Evolutionary conservation across 2,113 vertebrate genomes (phyloP), one percentile per base, ranked within the genome.

Genomic region (Delphinapterus leucas): DNA sequence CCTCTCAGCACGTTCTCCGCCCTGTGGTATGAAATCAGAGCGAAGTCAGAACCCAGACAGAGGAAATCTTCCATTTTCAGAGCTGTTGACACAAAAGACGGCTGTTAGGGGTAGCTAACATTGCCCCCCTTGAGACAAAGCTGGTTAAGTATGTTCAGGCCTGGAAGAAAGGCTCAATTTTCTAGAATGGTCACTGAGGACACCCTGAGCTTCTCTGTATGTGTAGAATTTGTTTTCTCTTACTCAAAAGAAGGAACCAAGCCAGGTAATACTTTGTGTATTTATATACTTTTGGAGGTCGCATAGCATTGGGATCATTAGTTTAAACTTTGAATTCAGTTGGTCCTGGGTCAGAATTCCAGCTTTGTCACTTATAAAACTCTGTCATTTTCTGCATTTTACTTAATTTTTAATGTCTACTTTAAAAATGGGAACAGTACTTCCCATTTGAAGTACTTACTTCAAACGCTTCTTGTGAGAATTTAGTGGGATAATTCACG

Each of bases 21-120:
- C 6, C 26, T 71, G 23, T 53, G 38, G 10, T 28, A 23, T 79
- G 44, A 94, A 55, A 80, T 49, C 58, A 65, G 60, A 88, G 61
- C 0, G 14, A 26, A 47, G 14, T 23, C 74, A 83, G 73, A 77
- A 18, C 15, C 31, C 49, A 65, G 68, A 31, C 58, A 8, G 12
- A 85, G 87, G 31, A 94, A 73, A 73, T 14, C 23, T 88, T 83
- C 80, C 71, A 71, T 90, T 87, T 96, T 49, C 63, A 88, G 76
- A 79, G 61, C 6, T 44, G 9, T 31, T 84, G 33, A 67, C 70
- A 20, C 3, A 71, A 76, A 85, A 65, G 17, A 70, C 18, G 28
- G 12, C 61, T 79, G 20, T 53, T 68, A 49, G 25, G 26, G 6
- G 10, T 12, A 31, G 31, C 44, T 82, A 49, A 80, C 25, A 61